These are phyloP conservation scores for Microcebus lehilahytsara DNA, from an alignment of 2,113 vertebrate genomes.

Conservation along the genomic window DNA sequence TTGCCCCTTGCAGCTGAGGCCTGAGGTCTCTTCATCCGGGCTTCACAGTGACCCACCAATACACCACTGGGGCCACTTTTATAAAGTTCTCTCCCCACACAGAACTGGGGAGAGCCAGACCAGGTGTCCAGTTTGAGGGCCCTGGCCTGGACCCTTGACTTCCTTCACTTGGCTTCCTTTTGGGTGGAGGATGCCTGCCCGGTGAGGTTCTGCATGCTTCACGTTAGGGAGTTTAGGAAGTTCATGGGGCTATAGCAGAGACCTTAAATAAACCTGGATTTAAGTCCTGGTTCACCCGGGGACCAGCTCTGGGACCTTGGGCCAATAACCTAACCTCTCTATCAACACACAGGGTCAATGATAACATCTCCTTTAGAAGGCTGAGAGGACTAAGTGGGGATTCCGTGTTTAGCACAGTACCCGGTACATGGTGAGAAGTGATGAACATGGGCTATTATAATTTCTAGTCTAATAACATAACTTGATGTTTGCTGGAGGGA, in stretches of 20 bases:
- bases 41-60: neutral
- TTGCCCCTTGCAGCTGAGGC: neutral
- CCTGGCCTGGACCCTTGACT: neutral
- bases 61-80: neutral
- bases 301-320: neutral
- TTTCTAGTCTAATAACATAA: neutral
- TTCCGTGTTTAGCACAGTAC: neutral
- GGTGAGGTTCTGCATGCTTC: neutral
- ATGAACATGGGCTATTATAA: neutral
- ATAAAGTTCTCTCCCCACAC: neutral
- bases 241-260: neutral
- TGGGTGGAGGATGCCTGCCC: neutral
- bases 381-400: neutral
- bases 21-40: neutral
- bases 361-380: neutral
- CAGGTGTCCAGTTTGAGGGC: fast-evolving
- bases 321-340: neutral
- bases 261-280: neutral
- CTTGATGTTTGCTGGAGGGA: neutral
- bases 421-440: neutral
- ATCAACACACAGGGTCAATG: neutral
- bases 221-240: neutral
- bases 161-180: neutral
- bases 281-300: neutral
- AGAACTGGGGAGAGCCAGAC: neutral